Evolutionary conservation across 37 sponge, comb jelly and placozoan species (phyloP), one percentile per base, ranked within the genome.

Genomic region (Beroe forskalii): DNA sequence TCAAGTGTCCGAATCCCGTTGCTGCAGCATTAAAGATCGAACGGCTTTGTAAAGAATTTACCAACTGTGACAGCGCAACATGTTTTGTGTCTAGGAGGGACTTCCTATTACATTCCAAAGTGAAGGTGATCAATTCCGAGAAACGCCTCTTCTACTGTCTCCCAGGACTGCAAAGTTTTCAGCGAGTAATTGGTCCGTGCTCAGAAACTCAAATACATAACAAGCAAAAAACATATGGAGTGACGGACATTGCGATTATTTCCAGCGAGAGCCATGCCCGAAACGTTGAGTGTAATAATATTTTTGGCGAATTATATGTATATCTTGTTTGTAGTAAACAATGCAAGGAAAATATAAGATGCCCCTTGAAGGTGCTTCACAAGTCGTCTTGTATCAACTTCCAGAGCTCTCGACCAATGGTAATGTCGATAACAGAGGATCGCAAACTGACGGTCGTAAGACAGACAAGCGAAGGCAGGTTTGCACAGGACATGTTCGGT

Each of bases 281-380:
- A 17, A 14, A 69, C 39, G 38, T 33, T 36, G 72, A 69, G 28
- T 69, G 72, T 69, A 32, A 37, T 2, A 36, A 69, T 36, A 17
- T 69, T 2, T 69, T 69, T 35, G 72, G 72, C 17, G 72, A 69
- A 36, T 32, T 69, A 6, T 69, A 69, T 35, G 72, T 69, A 8
- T 69, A 69, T 17, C 33, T 69, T 69, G 72, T 32, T 8, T 69
- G 72, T 32, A 14, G 33, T 35, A 37, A 36, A 27, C 38, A 32
- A 36, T 69, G 72, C 32, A 12, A 48, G 12, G 39, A 20, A 14
- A 37, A 69, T 17, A 14, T 35, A 12, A 2, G 37, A 28, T 14
- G 33, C 19, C 32, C 33, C 39, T 9, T 69, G 39, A 36, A 69
- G 32, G 4, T 4, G 3, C 20, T 32, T 14, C 38, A 27, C 1